Percentiles rank a stretch among this genome's conserved stretches.
Evolutionary conservation across 1,140 invertebrate species (phyloP).

Genomic region (Dendrolimus kikuchii): DNA sequence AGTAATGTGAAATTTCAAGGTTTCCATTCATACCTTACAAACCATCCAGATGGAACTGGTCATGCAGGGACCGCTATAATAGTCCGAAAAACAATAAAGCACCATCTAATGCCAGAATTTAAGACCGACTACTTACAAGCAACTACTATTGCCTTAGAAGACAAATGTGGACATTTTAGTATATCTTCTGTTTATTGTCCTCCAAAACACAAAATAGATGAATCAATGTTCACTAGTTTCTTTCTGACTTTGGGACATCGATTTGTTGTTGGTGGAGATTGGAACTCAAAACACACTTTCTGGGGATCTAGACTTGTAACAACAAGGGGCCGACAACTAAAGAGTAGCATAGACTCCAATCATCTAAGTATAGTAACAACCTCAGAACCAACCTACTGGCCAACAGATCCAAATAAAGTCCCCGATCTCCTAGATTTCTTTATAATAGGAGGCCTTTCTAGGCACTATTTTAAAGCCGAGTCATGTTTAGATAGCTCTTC

Average conservation of each 20-base stretch:
- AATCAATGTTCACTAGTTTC: slow-evolving; percentile 6
- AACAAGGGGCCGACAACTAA: slow-evolving; percentile 24
- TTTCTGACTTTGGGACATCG: slow-evolving; percentile 12
- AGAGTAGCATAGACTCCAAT: slow-evolving; percentile 22
- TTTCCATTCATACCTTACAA: not conserved
- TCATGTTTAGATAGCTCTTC: slow-evolving; percentile 13
- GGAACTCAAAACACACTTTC: slow-evolving; percentile 52
- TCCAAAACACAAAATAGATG: slow-evolving; percentile 18
- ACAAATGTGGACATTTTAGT: slow-evolving; percentile 10
- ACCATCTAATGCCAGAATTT: slow-evolving; percentile 9
- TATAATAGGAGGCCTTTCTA: slow-evolving; percentile 26
- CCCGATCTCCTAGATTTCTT: slow-evolving; percentile 53
- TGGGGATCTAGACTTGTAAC: slow-evolving; percentile 46
- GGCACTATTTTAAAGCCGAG: slow-evolving; percentile 6
- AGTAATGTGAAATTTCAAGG: not conserved
- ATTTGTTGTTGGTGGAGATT: slow-evolving; percentile 37
- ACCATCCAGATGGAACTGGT: not conserved
- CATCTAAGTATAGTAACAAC: slow-evolving; percentile 26
- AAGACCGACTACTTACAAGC: slow-evolving; percentile 15
- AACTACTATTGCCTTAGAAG: slow-evolving; percentile 10
- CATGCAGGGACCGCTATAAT: slow-evolving; percentile 3
- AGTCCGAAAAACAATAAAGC: slow-evolving; percentile 10
- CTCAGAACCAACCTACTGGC: slow-evolving; percentile 54
- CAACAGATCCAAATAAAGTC: slow-evolving; percentile 37
- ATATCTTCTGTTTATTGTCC: slow-evolving; percentile 23